Evolutionary conservation across 1,140 invertebrate species (phyloP), one percentile per base, ranked within the genome.

Genomic region (Lutraria rhynchaena): DNA sequence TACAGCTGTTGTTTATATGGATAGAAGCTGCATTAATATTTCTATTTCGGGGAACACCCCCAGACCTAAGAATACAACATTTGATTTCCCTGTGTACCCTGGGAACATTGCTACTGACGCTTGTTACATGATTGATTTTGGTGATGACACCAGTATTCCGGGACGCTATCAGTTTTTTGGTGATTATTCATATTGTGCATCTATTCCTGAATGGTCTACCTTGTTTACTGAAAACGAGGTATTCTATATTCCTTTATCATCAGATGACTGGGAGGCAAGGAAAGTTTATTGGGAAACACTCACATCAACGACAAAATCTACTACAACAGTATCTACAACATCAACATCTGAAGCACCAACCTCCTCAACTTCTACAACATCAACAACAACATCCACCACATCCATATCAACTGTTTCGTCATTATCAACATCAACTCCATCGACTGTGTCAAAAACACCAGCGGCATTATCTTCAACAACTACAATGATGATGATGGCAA

Each of bases 71-170:
- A 86, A 86, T 49, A 81, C 83, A 41, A 82, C 85, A 19, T 84
- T 84, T 65, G 9, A 58, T 19, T 86, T 78, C 37, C 78, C 81
- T 13, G 61, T 86, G 27, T 63, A 74, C 35, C 78, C 80, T 19
- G 85, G 83, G 1, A 84, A 67, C 19, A 80, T 86, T 63, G 86
- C 74, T 1, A 75, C 80, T 44, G 70, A 86, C 58, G 84, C 74
- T 11, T 87, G 86, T 55, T 87, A 87, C 58, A 77, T 81, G 44
- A 73, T 87, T 37, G 81, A 87, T 31, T 84, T 84, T 37, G 41
- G 31, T 7, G 83, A 85, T 41, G 37, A 85, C 0, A 63, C 65
- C 35, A 60, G 71, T 19, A 15, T 61, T 24, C 84, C 84, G 0
- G 69, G 71, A 53, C 81, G 63, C 5, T 85, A 77, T 44, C 65